Evolutionary conservation across 2,888 invertebrate species (phyloP).

Genomic region (Ryuthela nishihirai): DNA sequence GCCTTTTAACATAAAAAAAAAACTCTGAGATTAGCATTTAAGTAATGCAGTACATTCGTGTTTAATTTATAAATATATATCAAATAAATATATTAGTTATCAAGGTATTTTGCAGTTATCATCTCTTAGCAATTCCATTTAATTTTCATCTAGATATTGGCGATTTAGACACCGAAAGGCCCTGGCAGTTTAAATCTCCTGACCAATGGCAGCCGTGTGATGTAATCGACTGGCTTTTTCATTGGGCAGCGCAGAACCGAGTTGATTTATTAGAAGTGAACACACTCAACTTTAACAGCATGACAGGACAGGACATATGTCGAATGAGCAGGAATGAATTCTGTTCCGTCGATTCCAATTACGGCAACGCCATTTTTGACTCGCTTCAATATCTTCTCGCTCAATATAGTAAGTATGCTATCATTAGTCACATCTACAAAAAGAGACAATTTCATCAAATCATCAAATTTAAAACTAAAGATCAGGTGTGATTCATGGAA

Average conservation of each 20-base stretch:
- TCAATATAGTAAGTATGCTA: slow-evolving; percentile 35
- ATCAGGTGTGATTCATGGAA: too few species aligned
- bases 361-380: slow-evolving; percentile 36
- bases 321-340: slow-evolving; percentile 39
- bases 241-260: slow-evolving; percentile 38
- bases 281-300: slow-evolving; percentile 37
- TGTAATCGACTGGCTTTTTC: slow-evolving; percentile 42
- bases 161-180: slow-evolving; percentile 20
- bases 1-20: too few species aligned
- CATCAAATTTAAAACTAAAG: too few species aligned
- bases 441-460: too few species aligned
- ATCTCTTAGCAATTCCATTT: too few species aligned
- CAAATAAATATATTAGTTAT: not conserved
- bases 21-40: too few species aligned
- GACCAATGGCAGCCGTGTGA: slow-evolving; percentile 41
- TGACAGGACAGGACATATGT: slow-evolving; percentile 39
- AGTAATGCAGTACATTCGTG: too few species aligned
- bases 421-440: too few species aligned
- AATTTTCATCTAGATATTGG: slow-evolving; percentile 23
- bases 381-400: slow-evolving; percentile 33
- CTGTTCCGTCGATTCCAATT: slow-evolving; percentile 36
- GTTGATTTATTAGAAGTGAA: slow-evolving; percentile 40
- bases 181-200: slow-evolving; percentile 38
- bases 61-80: not conserved
- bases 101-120: not conserved